Percentiles rank a stretch among this genome's conserved stretches.
These are phyloP conservation scores for Muscidifurax raptorellus DNA, from an alignment of 1,140 invertebrate species.

Conservation along the genomic window DNA sequence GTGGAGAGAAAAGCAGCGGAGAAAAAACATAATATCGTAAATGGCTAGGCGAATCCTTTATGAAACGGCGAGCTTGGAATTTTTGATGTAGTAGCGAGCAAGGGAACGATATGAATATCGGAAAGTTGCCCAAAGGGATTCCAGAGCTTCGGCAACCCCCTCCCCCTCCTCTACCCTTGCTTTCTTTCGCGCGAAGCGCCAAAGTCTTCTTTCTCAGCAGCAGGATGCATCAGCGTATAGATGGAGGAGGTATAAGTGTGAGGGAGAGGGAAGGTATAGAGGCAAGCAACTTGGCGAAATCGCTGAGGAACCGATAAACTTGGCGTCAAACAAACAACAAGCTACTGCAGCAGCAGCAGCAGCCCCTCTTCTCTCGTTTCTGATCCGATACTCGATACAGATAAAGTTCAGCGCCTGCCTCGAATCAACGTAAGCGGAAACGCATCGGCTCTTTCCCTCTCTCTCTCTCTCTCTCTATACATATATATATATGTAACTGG, in stretches of 20 bases:
- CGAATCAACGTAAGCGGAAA: slow-evolving; percentile 29
- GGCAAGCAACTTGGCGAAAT: slow-evolving; percentile 66
- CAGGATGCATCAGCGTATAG: neutral
- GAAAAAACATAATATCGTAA: slow-evolving; percentile 69
- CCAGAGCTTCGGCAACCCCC: slow-evolving; percentile 52
- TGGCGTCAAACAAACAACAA: slow-evolving; percentile 65
- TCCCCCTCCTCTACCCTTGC: neutral
- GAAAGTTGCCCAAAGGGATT: slow-evolving; percentile 74
- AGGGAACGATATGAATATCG: slow-evolving; percentile 71
- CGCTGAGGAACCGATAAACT: slow-evolving; percentile 68
- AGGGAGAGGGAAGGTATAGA: slow-evolving; percentile 38
- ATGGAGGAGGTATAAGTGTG: neutral
- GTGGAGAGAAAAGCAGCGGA: neutral
- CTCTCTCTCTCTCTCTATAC: neutral
- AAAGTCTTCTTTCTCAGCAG: slow-evolving; percentile 5
- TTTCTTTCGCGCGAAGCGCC: slow-evolving; percentile 10
- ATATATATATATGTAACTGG: slow-evolving; percentile 26
- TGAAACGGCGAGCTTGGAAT: slow-evolving; percentile 70
- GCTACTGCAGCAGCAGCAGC: slow-evolving; percentile 1
- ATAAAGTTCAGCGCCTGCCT: slow-evolving; percentile 44
- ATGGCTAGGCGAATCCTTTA: slow-evolving; percentile 72
- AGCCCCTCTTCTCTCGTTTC: slow-evolving; percentile 32
- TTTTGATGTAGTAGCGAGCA: slow-evolving; percentile 71
- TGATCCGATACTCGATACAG: slow-evolving; percentile 58
- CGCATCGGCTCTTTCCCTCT: neutral